Conservation (phyloP, 1,140 invertebrate genomes). For the Euwallacea similis region DNA sequence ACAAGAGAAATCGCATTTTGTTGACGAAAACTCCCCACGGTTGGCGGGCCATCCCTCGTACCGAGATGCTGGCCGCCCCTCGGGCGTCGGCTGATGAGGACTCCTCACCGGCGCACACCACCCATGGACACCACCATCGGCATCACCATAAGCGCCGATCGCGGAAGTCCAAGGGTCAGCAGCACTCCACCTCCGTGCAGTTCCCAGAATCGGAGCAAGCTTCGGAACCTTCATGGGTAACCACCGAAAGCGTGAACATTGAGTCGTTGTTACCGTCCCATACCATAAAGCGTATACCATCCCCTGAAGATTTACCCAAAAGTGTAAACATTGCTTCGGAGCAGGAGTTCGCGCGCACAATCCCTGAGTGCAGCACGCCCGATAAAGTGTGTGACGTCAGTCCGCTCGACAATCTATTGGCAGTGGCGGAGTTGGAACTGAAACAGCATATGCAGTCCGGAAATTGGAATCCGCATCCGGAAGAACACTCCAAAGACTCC, state of each 20-base stretch:
- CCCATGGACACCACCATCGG: constrained; percentile 54
- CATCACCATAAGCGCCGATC: constrained; percentile 47
- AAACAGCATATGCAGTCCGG: constrained; percentile 53
- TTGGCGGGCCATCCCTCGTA: constrained; percentile 79
- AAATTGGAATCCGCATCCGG: constrained; percentile 44
- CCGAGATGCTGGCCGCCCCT: constrained; percentile 65
- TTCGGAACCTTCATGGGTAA: constrained; percentile 47
- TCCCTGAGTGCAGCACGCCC: constrained; percentile 45
- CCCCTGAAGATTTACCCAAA: constrained; percentile 32
- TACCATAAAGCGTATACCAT: constrained; percentile 56
- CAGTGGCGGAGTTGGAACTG: constrained; percentile 62
- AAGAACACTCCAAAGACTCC: constrained; percentile 15
- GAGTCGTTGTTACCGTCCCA: constrained; percentile 62
- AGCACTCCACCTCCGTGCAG: constrained; percentile 42
- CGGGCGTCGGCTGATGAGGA: constrained; percentile 54
- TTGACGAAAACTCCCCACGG: constrained; percentile 76
- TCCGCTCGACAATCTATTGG: constrained; percentile 61
- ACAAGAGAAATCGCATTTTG: constrained; percentile 77
- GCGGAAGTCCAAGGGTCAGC: constrained; percentile 44
- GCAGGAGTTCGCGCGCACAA: constrained; percentile 43
- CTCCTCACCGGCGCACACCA: constrained; percentile 47
- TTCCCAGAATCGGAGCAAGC: constrained; percentile 34
- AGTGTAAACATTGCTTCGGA: constrained; percentile 49
- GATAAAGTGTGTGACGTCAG: constrained; percentile 53
- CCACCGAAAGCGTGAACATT: constrained; percentile 59